Percentiles rank a stretch among this genome's conserved stretches.
Conservation (phyloP, 2,113 vertebrate genomes). For the Upupa epops region DNA sequence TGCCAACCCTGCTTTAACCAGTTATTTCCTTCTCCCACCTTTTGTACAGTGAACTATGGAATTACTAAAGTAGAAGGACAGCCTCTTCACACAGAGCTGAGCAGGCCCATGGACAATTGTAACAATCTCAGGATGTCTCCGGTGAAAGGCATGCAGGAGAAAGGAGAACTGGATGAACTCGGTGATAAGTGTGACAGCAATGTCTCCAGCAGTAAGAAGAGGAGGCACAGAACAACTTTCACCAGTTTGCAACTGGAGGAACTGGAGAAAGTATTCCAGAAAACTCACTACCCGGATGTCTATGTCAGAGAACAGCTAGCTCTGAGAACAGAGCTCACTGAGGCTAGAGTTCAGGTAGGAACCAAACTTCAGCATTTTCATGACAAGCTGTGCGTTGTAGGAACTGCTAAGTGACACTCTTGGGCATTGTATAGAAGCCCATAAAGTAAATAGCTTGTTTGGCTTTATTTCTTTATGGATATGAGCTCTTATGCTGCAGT, state of each 20-base stretch:
- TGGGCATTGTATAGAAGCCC: neutral
- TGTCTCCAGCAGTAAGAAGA: slow-evolving; percentile 97
- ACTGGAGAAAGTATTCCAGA: slow-evolving; percentile 98
- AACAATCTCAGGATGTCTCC: slow-evolving; percentile 87
- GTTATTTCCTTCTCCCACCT: slow-evolving; percentile 22
- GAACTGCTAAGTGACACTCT: neutral
- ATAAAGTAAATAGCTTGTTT: neutral
- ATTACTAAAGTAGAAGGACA: slow-evolving; percentile 88
- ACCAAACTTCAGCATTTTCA: neutral
- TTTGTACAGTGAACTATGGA: slow-evolving; percentile 80
- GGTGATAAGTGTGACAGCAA: slow-evolving; percentile 96
- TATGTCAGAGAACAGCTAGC: slow-evolving; percentile 98
- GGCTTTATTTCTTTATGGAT: neutral
- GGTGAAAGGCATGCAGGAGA: slow-evolving; percentile 82
- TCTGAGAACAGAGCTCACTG: slow-evolving; percentile 95
- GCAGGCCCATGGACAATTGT: slow-evolving; percentile 86
- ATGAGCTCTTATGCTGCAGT: neutral
- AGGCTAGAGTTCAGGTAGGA: slow-evolving; percentile 96
- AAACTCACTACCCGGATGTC: slow-evolving; percentile 98
- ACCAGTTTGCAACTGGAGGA: slow-evolving; percentile 96
- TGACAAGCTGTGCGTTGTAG: neutral
- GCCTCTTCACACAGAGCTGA: slow-evolving; percentile 81
- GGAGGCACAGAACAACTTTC: slow-evolving; percentile 95
- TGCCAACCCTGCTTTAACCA: neutral
- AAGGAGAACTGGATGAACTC: slow-evolving; percentile 87